These are phyloP conservation scores for Pyrocephalus nanus DNA, from an alignment of 2,797 vertebrate genomes.

Conservation along the genomic window DNA sequence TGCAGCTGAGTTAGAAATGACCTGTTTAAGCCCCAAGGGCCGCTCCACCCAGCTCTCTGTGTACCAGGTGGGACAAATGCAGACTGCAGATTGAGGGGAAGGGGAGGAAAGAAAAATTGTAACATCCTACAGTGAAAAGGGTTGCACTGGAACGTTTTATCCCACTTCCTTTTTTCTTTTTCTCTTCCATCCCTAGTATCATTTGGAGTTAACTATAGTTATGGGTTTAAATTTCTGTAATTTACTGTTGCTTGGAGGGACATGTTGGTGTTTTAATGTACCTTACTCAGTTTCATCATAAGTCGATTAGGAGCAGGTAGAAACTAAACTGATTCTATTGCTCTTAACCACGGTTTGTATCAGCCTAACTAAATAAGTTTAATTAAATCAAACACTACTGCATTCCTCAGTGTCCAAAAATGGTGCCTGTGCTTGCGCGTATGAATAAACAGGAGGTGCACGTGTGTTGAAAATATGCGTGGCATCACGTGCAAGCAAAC, in stretches of 20 bases:
- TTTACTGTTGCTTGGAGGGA: background rate
- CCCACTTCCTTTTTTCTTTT: background rate
- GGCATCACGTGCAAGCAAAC: background rate
- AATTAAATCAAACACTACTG: background rate
- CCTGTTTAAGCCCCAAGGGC: background rate
- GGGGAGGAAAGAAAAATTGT: background rate
- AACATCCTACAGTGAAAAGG: background rate
- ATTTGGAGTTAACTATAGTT: background rate
- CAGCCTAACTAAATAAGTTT: background rate
- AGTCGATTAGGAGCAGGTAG: slow-evolving; percentile 1
- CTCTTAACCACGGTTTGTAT: background rate
- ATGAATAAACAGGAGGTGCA: accelerated
- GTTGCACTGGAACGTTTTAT: background rate
- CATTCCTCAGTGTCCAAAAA: background rate
- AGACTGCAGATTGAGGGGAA: background rate
- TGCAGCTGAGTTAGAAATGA: background rate
- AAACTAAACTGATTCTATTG: slow-evolving; percentile 2
- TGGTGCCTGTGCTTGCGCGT: background rate
- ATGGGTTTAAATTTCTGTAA: background rate
- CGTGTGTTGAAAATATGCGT: background rate
- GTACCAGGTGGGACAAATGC: background rate
- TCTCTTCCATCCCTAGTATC: background rate
- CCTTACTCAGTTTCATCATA: background rate
- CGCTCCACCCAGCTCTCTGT: accelerated
- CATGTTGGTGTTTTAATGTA: background rate